Conservation (phyloP, 1,140 invertebrate species). For the Galendromus occidentalis region DNA sequence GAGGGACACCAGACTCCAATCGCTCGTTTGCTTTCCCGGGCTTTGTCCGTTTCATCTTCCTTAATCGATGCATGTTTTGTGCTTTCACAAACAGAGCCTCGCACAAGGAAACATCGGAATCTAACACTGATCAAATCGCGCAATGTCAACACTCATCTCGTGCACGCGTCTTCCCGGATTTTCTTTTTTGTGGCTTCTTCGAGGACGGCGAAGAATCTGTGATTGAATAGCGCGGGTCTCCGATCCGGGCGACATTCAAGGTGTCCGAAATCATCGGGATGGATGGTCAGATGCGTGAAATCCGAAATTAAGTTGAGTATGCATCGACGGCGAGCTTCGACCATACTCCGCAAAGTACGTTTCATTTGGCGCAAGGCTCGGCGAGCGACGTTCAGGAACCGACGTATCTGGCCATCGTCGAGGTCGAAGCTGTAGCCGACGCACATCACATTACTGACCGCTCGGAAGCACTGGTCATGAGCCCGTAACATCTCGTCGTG, state of each 20-base stretch:
- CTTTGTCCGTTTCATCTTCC: no score
- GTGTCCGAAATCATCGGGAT: not conserved
- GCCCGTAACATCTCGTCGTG: not conserved
- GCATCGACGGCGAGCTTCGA: not conserved
- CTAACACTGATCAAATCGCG: no score
- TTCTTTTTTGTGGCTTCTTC: not conserved
- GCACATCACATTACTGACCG: not conserved
- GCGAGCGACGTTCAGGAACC: not conserved
- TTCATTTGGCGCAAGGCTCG: not conserved
- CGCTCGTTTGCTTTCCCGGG: no score
- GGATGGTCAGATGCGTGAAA: not conserved
- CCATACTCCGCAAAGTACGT: not conserved
- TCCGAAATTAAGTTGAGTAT: not conserved
- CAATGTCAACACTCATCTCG: no score
- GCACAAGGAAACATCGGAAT: no score
- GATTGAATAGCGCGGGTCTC: conserved; percentile 1
- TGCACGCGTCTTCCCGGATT: no score
- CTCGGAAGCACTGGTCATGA: not conserved
- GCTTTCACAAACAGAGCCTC: no score
- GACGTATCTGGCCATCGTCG: not conserved
- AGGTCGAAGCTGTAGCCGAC: not conserved
- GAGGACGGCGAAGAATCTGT: not conserved
- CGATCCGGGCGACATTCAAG: not conserved
- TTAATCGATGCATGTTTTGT: no score
- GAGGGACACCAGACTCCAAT: no score